Base-by-base conservation (phyloP, 1,140 invertebrate species). In the Formica exsecta region DNA sequence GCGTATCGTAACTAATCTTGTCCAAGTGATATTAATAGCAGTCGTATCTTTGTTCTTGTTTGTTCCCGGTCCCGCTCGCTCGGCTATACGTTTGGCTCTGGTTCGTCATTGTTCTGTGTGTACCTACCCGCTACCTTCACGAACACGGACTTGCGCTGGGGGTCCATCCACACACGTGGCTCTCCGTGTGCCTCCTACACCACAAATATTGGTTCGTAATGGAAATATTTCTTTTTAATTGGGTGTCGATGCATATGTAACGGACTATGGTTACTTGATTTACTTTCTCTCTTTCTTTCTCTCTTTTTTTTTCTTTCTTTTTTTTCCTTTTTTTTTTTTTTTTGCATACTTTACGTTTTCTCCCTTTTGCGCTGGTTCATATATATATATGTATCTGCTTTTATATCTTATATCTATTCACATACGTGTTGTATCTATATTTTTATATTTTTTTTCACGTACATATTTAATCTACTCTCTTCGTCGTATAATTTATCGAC, bases 41-140 rank as follows among this genome's bases (percentile, higher is more conserved):
- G 94, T 92, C 95, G 95, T 95, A 95, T 95, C 94, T 95, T 95
- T 95, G 94, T 95, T 95, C 94, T 95, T 95, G 94, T 95, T 95
- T 95, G 95, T 95, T 95, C 95, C 94, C 95, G 95, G 95, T 95
- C 95, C 95, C 95, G 95, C 94, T 95, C 94, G 94, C 94, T 95
- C 94, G 95, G 95, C 95, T 95, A 95, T 95, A 94, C 95, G 89
- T 91, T 90, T 87, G 90, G 94, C 94, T 95, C 94, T 95, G 94
- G 94, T 95, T 95, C 94, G 94, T 95, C 94, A 95, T 95, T 95
- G 94, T 95, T 95, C 94, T 95, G 94, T 95, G 94, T 95, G 94
- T 95, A 94, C 94, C 94, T 94, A 94, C 93, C 93, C 90, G 90
- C 90, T 94, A 95, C 94, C 95, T 95, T 95, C 94, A 95, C 92